These are phyloP conservation scores for Cryptus armator DNA, from an alignment of 2,888 invertebrate species.

Conservation along the genomic window DNA sequence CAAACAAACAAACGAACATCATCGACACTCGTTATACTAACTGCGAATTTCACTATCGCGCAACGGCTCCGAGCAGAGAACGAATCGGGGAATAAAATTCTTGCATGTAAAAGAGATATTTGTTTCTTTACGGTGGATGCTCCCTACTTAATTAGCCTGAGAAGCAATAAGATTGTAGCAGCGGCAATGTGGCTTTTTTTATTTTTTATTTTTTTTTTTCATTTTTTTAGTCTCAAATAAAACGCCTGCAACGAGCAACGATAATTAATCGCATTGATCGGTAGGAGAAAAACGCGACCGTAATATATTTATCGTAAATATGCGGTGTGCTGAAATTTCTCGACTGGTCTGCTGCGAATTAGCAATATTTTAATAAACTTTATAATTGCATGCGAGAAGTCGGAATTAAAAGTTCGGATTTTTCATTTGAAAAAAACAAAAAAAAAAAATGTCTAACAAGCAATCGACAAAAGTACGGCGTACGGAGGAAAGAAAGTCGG, in stretches of 20 bases:
- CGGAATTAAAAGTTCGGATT: background rate
- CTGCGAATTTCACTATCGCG: conserved; percentile 34
- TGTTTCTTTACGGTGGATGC: conserved; percentile 46
- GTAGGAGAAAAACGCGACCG: background rate
- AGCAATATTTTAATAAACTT: conserved; percentile 63
- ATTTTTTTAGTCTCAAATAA: conserved; percentile 52
- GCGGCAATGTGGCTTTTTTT: conserved; percentile 7
- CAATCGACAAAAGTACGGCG: conserved; percentile 15
- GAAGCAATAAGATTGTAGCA: conserved; percentile 21
- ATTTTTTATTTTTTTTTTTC: conserved; percentile 25
- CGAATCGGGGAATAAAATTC: background rate
- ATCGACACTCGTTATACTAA: conserved; percentile 51
- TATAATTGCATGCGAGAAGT: conserved; percentile 39
- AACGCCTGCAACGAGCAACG: background rate
- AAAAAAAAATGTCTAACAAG: background rate
- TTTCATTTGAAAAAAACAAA: background rate
- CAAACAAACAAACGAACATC: conserved; percentile 21
- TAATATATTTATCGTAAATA: conserved; percentile 57
- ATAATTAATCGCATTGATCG: background rate
- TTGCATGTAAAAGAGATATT: conserved; percentile 29
- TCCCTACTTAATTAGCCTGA: conserved; percentile 54
- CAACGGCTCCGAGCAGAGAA: conserved; percentile 27
- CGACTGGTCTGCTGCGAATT: conserved; percentile 11
- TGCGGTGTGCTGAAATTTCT: conserved; percentile 31
- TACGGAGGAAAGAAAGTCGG: conserved; percentile 15